phyloP scores from a whole-genome alignment of 2,888 invertebrate genomes.

The Epinotia demarniana region DNA sequence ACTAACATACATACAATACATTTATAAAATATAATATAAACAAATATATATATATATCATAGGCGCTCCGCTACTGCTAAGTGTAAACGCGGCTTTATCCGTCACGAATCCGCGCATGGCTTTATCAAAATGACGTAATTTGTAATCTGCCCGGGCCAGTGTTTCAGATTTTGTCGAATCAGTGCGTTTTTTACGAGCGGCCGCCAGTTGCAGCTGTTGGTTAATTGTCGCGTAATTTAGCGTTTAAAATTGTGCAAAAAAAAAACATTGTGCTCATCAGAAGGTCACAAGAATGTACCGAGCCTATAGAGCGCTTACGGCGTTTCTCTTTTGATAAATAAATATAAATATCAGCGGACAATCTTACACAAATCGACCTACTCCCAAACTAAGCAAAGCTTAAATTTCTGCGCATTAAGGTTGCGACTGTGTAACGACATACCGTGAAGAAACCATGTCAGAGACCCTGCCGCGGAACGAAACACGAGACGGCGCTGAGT shows the following conservation, averaged over 20 bases:
- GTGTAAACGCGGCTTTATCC: not conserved
- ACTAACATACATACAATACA: too few relatives aligned
- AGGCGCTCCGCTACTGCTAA: too few relatives aligned
- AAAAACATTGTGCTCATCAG: not conserved
- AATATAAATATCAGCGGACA: too few relatives aligned
- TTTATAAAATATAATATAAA: too few relatives aligned
- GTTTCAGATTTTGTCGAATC: constrained; percentile 28
- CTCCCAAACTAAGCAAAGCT: too few relatives aligned
- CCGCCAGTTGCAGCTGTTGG: constrained; percentile 24
- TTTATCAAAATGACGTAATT: constrained; percentile 29
- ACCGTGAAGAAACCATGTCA: too few relatives aligned
- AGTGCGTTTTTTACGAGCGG: constrained; percentile 28
- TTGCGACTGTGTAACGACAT: too few relatives aligned
- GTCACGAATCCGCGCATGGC: not conserved
- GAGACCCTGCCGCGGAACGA: too few relatives aligned
- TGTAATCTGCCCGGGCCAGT: constrained; percentile 32
- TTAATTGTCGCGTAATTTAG: constrained; percentile 32
- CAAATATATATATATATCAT: too few relatives aligned
- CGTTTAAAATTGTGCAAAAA: constrained; percentile 22
- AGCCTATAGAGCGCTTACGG: not conserved
- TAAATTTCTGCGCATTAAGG: not conserved
- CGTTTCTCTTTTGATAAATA: not conserved
- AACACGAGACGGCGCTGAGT: too few relatives aligned
- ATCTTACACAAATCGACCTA: too few relatives aligned
- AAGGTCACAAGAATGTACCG: not conserved